A percentile compares a stretch with the other conserved stretches of the same genome.
These are phyloP conservation scores for Amphiprion ocellaris DNA, from an alignment of 2,113 vertebrate genomes.

Conservation along the genomic window DNA sequence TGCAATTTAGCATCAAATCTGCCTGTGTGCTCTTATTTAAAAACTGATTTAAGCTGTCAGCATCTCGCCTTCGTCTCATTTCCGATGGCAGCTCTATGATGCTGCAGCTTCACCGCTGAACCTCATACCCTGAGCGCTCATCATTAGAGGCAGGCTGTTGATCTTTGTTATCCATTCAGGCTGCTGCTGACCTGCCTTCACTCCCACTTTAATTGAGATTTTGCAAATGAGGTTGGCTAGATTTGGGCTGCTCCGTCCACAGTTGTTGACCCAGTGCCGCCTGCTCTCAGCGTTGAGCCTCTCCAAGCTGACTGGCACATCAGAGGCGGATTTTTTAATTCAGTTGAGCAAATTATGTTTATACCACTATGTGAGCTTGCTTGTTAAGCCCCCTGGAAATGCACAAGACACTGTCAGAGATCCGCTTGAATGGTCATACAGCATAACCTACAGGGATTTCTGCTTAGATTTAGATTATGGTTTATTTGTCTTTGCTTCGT, in stretches of 20 bases:
- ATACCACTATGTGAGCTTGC: background rate
- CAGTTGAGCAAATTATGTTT: constrained; percentile 45
- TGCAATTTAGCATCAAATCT: background rate
- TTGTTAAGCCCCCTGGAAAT: constrained; percentile 14
- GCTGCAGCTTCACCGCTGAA: constrained; percentile 51
- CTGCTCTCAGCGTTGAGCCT: constrained; percentile 36
- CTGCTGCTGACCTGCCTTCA: constrained; percentile 53
- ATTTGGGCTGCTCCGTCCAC: constrained; percentile 28
- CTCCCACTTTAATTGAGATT: constrained; percentile 73
- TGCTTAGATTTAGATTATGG: constrained; percentile 26
- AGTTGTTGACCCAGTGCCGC: constrained; percentile 50
- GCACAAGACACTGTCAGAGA: background rate
- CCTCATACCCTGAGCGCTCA: constrained; percentile 37
- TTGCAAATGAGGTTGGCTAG: constrained; percentile 74
- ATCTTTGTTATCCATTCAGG: constrained; percentile 75
- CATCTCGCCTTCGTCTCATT: constrained; percentile 64
- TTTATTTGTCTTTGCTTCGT: constrained; percentile 41
- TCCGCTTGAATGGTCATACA: background rate
- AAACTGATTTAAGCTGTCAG: constrained; percentile 45
- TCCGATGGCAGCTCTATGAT: constrained; percentile 44
- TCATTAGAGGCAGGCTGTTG: constrained; percentile 76
- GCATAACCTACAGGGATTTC: background rate
- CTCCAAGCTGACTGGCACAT: constrained; percentile 20
- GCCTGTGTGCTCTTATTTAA: constrained; percentile 39
- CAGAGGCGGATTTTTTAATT: constrained; percentile 47